A percentile compares a stretch with the other conserved stretches of the same genome.
These are phyloP conservation scores for Meloidogyne hapla DNA, from an alignment of 1,140 invertebrate species.

Conservation along the genomic window DNA sequence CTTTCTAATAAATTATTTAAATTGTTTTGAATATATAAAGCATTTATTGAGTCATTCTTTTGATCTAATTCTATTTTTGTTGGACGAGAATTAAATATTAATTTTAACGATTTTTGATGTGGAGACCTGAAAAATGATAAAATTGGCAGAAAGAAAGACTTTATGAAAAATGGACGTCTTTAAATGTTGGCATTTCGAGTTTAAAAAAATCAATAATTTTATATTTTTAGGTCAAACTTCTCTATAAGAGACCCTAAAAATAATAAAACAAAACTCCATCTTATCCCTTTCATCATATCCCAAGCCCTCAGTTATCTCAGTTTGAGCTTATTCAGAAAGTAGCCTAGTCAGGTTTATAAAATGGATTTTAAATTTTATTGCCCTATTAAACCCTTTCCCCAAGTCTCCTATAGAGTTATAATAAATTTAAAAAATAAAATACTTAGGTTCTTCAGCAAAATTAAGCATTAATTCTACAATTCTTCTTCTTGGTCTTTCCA, in stretches of 20 bases:
- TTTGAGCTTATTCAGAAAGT: no score
- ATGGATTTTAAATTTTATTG: no score
- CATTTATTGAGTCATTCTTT: conserved; percentile 19
- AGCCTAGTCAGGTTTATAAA: no score
- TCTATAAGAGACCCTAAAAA: background rate
- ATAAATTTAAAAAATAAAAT: background rate
- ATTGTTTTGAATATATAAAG: conserved; percentile 22
- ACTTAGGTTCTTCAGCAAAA: conserved; percentile 19
- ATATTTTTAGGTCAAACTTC: no score
- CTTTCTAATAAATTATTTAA: conserved; percentile 64
- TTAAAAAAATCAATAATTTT: no score
- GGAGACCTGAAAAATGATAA: background rate
- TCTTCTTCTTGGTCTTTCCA: conserved; percentile 30
- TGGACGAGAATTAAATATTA: conserved; percentile 33
- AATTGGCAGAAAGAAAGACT: no score
- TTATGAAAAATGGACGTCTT: no score
- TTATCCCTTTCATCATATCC: no score
- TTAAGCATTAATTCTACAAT: conserved; percentile 49
- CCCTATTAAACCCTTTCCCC: background rate
- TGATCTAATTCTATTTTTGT: conserved; percentile 29
- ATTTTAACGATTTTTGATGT: background rate
- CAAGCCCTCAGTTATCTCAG: no score
- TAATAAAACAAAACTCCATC: no score
- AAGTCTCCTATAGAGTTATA: no score
- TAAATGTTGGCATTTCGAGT: no score